phyloP scores from a whole-genome alignment of 2,888 invertebrate species.

The Cataglyphis albicans region DNA sequence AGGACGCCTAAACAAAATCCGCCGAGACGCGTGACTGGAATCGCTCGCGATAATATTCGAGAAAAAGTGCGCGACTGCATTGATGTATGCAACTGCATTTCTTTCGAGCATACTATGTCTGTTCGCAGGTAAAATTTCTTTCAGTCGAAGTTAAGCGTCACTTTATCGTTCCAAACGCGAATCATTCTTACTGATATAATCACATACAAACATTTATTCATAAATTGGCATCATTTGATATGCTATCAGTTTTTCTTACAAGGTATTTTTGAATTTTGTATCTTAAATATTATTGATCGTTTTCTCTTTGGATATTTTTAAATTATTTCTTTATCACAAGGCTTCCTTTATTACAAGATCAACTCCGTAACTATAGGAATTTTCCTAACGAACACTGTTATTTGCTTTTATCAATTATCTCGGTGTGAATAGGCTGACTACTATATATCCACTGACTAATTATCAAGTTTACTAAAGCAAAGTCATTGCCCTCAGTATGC shows the following conservation, averaged over 20 bases:
- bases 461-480: conserved; percentile 36
- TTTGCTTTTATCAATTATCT: conserved; percentile 17
- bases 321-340: not conserved
- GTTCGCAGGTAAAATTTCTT: conserved; percentile 13
- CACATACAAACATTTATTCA: not conserved
- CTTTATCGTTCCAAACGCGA: not conserved
- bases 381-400: conserved; percentile 9
- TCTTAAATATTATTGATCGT: not conserved
- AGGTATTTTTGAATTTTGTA: not conserved
- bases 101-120: not conserved
- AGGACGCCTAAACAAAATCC: conserved; percentile 56
- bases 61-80: not conserved
- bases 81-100: conserved; percentile 5
- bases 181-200: not conserved
- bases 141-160: not conserved
- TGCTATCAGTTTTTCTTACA: not conserved
- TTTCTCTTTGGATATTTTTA: not conserved
- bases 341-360: not conserved
- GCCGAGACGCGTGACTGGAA: conserved; percentile 39
- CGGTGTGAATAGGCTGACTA: conserved; percentile 9
- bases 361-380: not conserved
- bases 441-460: conserved; percentile 10
- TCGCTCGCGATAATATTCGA: conserved; percentile 36
- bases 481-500: not conserved
- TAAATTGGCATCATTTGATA: not conserved